phyloP scores from a whole-genome alignment of 2,113 vertebrate species.

The Alligator sinensis region DNA sequence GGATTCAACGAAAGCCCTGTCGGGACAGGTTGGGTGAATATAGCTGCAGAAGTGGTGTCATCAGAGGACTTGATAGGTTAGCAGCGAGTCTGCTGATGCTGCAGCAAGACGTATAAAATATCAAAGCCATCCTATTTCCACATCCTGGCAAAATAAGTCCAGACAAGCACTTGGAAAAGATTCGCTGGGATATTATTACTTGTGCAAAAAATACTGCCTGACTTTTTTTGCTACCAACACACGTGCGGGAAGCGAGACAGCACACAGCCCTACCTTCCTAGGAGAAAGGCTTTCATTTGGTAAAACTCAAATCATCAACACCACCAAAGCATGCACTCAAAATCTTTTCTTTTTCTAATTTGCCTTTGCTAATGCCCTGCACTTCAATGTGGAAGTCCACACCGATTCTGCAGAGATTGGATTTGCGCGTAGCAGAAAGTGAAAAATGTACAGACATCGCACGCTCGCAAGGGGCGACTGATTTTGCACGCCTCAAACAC shows the following conservation, averaged over 20 bases:
- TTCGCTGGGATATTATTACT: neutral
- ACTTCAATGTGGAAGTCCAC: neutral
- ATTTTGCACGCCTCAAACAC: neutral
- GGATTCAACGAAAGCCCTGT: slow-evolving; percentile 66
- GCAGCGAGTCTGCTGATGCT: slow-evolving; percentile 33
- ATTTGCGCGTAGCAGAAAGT: neutral
- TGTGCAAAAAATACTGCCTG: neutral
- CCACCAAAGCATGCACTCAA: neutral
- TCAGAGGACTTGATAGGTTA: slow-evolving; percentile 53
- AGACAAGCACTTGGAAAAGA: slow-evolving; percentile 11
- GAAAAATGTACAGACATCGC: neutral
- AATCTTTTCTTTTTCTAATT: neutral
- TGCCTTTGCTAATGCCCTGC: neutral
- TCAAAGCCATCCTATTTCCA: slow-evolving; percentile 29
- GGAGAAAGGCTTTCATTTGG: neutral
- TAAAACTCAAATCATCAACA: neutral
- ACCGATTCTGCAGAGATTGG: accelerated
- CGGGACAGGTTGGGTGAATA: slow-evolving; percentile 32
- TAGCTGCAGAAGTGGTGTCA: slow-evolving; percentile 11
- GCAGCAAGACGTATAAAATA: slow-evolving; percentile 39
- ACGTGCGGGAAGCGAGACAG: neutral
- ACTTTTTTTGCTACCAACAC: neutral
- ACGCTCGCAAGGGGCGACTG: neutral
- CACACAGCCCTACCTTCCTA: neutral
- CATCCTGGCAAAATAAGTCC: slow-evolving; percentile 13